Conservation (phyloP, 2,888 invertebrate species). For the Agapostemon virescens region DNA sequence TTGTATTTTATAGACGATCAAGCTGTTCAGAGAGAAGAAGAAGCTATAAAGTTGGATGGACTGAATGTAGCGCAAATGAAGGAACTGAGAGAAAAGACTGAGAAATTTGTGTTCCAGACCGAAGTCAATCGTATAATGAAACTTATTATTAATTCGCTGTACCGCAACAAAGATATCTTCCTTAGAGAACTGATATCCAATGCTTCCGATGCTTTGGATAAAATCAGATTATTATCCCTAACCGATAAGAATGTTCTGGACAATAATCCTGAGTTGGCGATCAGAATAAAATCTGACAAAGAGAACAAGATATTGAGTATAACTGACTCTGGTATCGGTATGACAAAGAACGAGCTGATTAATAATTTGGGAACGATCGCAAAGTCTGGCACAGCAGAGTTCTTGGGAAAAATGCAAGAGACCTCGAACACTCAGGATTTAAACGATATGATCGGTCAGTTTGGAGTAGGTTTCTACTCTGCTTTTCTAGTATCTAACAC, state of each 20-base stretch:
- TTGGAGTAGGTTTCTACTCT: conserved; percentile 99
- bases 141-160: conserved; percentile 99
- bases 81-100: conserved; percentile 93
- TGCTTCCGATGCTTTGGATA: conserved; percentile 99
- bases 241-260: conserved; percentile 91
- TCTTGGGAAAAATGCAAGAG: conserved; percentile 94
- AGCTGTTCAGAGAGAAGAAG: conserved; percentile 94
- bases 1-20: conserved; percentile 87
- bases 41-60: conserved; percentile 97
- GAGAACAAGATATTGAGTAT: conserved; percentile 95
- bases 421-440: conserved; percentile 85
- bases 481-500: conserved; percentile 97
- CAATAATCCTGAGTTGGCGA: conserved; percentile 90
- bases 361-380: conserved; percentile 99
- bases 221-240: conserved; percentile 95
- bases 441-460: conserved; percentile 99
- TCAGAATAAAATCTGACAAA: conserved; percentile 92
- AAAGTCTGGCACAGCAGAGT: conserved; percentile 98
- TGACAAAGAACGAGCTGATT: conserved; percentile 96
- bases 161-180: conserved; percentile 99
- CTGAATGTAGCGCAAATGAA: conserved; percentile 96
- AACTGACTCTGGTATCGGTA: conserved; percentile 98
- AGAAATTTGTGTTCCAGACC: conserved; percentile 96
- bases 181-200: conserved; percentile 98
- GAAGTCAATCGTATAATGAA: conserved; percentile 99